Evolutionary conservation across 2,888 invertebrate species (phyloP).

Genomic region (Campoplex capitator): DNA sequence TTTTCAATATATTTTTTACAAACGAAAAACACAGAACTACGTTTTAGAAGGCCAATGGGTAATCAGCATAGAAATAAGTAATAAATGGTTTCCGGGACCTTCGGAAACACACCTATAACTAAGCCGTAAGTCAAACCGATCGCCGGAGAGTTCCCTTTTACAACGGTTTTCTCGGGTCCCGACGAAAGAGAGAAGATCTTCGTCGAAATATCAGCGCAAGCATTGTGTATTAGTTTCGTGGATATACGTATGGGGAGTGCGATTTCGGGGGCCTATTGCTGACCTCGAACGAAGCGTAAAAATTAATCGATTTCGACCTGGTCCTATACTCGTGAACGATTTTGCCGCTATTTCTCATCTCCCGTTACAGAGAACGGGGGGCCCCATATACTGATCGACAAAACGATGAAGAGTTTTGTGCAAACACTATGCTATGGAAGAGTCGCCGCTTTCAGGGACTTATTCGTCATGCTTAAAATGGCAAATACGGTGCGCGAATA

Average conservation of each 20-base stretch:
- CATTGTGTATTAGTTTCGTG: neutral
- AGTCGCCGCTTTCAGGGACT: constrained; percentile 34
- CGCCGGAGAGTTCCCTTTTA: constrained; percentile 1
- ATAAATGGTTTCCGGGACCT: constrained; percentile 74
- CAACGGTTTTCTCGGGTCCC: constrained; percentile 40
- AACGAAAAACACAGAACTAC: neutral
- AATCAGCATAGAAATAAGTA: constrained; percentile 64
- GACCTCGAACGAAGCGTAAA: constrained; percentile 73
- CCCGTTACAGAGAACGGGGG: constrained; percentile 15
- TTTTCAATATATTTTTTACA: neutral
- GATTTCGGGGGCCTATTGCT: constrained; percentile 42
- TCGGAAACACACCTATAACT: constrained; percentile 7
- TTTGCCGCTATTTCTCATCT: constrained; percentile 47
- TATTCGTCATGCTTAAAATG: constrained; percentile 26
- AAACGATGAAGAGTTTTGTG: constrained; percentile 47
- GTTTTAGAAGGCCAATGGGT: neutral
- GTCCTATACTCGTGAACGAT: constrained; percentile 67
- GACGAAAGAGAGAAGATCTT: constrained; percentile 41
- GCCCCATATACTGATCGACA: constrained; percentile 30
- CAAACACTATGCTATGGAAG: neutral
- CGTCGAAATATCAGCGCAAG: constrained; percentile 25
- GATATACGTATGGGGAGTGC: constrained; percentile 25
- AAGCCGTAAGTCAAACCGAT: neutral
- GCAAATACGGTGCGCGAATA: neutral
- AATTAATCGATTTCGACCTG: constrained; percentile 77